These are phyloP conservation scores for Eretmochelys imbricata DNA, from an alignment of 2,113 vertebrate genomes.

Conservation along the genomic window DNA sequence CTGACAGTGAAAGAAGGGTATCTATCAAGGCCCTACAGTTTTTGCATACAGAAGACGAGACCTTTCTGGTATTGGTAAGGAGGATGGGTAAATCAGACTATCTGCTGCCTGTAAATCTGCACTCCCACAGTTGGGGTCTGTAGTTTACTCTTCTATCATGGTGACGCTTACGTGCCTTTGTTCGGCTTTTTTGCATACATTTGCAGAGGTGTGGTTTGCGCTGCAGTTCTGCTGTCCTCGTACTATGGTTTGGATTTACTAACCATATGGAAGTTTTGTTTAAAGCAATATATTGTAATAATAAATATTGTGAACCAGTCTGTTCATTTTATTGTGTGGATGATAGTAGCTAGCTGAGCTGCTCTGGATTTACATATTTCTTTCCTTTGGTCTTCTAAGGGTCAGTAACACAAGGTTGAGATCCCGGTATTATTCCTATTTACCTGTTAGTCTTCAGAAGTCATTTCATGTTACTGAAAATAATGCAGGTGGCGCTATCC, in stretches of 20 bases:
- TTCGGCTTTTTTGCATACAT: constrained; percentile 10
- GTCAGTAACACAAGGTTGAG: background rate
- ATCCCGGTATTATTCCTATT: background rate
- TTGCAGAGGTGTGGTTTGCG: background rate
- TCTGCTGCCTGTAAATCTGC: constrained; percentile 12
- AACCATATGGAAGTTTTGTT: constrained; percentile 41
- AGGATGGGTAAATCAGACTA: no score
- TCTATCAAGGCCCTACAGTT: constrained; percentile 35
- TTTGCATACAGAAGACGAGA: constrained; percentile 18
- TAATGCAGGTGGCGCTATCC: background rate
- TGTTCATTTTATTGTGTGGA: constrained; percentile 34
- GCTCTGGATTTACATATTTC: background rate
- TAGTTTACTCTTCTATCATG: constrained; percentile 25
- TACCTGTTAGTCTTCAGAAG: background rate
- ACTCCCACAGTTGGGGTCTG: background rate
- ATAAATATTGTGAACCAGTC: constrained; percentile 52
- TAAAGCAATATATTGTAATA: constrained; percentile 73
- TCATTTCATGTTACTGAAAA: background rate
- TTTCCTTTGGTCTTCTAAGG: background rate
- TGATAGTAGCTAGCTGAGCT: background rate
- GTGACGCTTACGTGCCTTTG: constrained; percentile 32
- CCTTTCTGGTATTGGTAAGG: background rate
- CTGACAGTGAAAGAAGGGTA: constrained; percentile 27
- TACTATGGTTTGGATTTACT: constrained; percentile 18
- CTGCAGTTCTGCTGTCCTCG: constrained; percentile 5